phyloP scores from a whole-genome alignment of 2,797 vertebrate genomes.

The Emys orbicularis region DNA sequence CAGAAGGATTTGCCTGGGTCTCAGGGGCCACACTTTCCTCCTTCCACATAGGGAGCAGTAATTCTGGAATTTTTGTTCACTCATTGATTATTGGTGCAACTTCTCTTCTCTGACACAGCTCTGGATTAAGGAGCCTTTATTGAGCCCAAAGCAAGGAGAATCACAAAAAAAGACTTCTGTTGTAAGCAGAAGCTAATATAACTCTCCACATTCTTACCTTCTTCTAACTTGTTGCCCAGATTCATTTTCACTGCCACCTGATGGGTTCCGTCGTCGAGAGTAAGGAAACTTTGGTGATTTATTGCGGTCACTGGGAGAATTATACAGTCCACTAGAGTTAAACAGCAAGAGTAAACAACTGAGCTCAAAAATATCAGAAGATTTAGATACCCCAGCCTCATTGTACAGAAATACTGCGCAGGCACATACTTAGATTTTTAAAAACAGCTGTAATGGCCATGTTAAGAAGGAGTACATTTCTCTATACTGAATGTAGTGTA shows the following conservation, averaged over 20 bases:
- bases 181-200: neutral
- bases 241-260: slow-evolving; percentile 88
- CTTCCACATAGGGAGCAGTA: neutral
- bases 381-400: neutral
- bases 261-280: slow-evolving; percentile 82
- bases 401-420: neutral
- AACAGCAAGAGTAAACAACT: slow-evolving; percentile 36
- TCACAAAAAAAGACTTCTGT: neutral
- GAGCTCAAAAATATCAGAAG: neutral
- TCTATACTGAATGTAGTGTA: neutral
- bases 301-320: slow-evolving; percentile 85
- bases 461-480: neutral
- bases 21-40: neutral
- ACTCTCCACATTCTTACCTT: slow-evolving; percentile 76
- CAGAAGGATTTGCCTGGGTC: neutral
- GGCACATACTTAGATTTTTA: neutral
- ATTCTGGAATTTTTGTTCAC: neutral
- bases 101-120: neutral
- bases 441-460: neutral
- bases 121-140: neutral
- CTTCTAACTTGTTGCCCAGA: slow-evolving; percentile 80
- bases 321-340: slow-evolving; percentile 85
- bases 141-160: neutral
- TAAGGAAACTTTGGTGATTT: slow-evolving; percentile 91
- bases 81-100: neutral